phyloP scores from a whole-genome alignment of 2,888 invertebrate species.

The Holacanthella duospinosa region DNA sequence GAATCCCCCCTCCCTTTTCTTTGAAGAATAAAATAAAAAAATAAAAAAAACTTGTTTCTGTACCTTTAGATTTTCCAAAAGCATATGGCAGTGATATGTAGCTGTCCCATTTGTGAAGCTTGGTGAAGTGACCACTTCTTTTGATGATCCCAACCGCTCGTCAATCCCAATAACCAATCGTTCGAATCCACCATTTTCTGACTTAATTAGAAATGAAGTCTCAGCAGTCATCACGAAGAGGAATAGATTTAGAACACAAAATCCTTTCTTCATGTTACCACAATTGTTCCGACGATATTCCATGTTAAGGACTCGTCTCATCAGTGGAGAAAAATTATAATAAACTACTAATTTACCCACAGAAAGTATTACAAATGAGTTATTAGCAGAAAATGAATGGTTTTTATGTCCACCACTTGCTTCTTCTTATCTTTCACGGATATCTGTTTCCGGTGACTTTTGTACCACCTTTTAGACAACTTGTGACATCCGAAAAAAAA shows the following conservation, averaged over 20 bases:
- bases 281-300: too few relatives aligned
- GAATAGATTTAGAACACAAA: not conserved
- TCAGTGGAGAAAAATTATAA: too few relatives aligned
- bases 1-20: not conserved
- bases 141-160: not conserved
- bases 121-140: not conserved
- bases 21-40: too few relatives aligned
- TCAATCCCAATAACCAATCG: not conserved
- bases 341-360: too few relatives aligned
- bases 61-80: slow-evolving; percentile 1
- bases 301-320: too few relatives aligned
- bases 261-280: too few relatives aligned
- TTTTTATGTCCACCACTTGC: not conserved
- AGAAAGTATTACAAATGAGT: not conserved
- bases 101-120: not conserved
- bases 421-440: not conserved
- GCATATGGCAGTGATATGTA: not conserved
- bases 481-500: not conserved
- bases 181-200: not conserved
- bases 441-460: not conserved
- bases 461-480: not conserved
- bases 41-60: too few relatives aligned
- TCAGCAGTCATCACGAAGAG: not conserved
- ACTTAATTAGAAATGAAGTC: not conserved
- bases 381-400: slow-evolving; percentile 1